Percentiles rank a stretch among this genome's conserved stretches.
These are phyloP conservation scores for Lithobius niger DNA, from an alignment of 1,140 invertebrate genomes.

Conservation along the genomic window DNA sequence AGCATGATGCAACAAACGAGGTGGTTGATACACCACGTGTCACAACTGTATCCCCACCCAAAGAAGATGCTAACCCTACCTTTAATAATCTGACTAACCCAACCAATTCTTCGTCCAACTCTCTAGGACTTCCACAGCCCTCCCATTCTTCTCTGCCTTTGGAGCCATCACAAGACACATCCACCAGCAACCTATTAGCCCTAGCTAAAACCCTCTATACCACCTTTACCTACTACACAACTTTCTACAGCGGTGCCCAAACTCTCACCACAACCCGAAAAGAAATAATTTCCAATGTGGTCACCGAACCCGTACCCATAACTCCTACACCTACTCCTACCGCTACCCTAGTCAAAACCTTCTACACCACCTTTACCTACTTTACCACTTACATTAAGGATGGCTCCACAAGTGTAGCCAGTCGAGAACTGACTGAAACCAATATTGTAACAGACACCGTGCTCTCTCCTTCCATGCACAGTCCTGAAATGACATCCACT, in stretches of 20 bases:
- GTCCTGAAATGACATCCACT: constrained; percentile 1
- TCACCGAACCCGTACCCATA: constrained; percentile 23
- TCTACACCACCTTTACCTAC: constrained; percentile 78
- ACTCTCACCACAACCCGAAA: constrained; percentile 67
- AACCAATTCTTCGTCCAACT: too few species aligned
- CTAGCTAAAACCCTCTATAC: constrained; percentile 56
- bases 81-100: too few species aligned
- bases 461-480: background rate
- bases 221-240: constrained; percentile 78
- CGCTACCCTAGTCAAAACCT: constrained; percentile 60
- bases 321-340: constrained; percentile 39
- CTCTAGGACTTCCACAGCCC: too few species aligned
- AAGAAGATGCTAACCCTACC: too few species aligned
- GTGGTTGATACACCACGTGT: too few species aligned
- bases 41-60: too few species aligned
- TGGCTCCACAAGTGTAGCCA: constrained; percentile 30
- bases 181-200: background rate
- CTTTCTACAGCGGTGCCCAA: constrained; percentile 64
- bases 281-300: constrained; percentile 72
- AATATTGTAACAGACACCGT: background rate
- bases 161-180: too few species aligned
- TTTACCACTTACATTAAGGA: constrained; percentile 76
- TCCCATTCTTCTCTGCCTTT: too few species aligned
- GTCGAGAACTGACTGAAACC: constrained; percentile 8
- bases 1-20: background rate